phyloP scores from a whole-genome alignment of 2,113 vertebrate species.

The Hippoglossus stenolepis region DNA sequence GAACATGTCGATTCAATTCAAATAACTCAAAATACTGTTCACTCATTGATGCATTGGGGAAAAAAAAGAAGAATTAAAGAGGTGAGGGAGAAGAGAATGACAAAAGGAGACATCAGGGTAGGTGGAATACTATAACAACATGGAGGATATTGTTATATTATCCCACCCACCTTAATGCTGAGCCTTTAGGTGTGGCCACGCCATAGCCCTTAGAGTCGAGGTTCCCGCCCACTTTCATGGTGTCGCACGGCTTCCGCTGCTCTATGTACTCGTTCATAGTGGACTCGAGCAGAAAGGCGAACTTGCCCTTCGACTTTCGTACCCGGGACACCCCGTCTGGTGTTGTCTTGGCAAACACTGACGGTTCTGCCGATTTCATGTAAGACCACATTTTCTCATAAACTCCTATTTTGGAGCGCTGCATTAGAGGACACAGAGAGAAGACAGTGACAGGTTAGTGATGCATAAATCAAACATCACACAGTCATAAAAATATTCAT shows the following conservation, averaged over 20 bases:
- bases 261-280: conserved; percentile 99
- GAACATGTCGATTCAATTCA: conserved; percentile 47
- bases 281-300: conserved; percentile 98
- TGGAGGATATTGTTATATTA: conserved; percentile 97
- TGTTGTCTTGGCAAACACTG: conserved; percentile 98
- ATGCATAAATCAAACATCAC: background rate
- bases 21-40: conserved; percentile 61
- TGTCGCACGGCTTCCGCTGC: conserved; percentile 99
- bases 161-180: conserved; percentile 99
- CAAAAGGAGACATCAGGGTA: conserved; percentile 97
- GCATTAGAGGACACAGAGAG: conserved; percentile 65
- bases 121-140: conserved; percentile 99
- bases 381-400: conserved; percentile 99
- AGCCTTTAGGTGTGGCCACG: conserved; percentile 99
- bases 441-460: conserved; percentile 52
- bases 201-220: conserved; percentile 99
- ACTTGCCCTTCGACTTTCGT: conserved; percentile 99
- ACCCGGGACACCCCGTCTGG: conserved; percentile 96
- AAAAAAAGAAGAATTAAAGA: conserved; percentile 48
- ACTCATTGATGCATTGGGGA: conserved; percentile 58
- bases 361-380: conserved; percentile 99
- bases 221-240: conserved; percentile 99
- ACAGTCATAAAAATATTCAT: conserved; percentile 3
- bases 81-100: conserved; percentile 81
- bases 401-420: conserved; percentile 99